Conservation (phyloP, 2,888 invertebrate species). For the Helleia helle region DNA sequence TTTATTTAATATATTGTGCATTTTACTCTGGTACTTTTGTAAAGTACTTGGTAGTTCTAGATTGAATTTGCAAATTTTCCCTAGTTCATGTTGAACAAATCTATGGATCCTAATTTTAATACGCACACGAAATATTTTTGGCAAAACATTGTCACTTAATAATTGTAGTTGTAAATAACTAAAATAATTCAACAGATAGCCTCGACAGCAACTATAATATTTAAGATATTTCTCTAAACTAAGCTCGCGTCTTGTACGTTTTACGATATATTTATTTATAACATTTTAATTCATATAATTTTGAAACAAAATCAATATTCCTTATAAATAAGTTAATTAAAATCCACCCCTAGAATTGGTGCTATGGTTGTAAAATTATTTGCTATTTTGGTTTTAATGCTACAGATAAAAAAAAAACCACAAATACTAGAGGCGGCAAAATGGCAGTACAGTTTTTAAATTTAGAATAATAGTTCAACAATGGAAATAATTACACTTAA, state of each 20-base stretch:
- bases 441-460: slow-evolving; percentile 5
- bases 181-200: not conserved
- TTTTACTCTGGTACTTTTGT: too few relatives aligned
- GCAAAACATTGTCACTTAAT: too few relatives aligned
- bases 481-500: too few relatives aligned
- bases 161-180: too few relatives aligned
- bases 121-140: too few relatives aligned
- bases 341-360: not conserved
- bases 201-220: not conserved
- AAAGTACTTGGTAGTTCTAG: too few relatives aligned
- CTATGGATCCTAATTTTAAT: too few relatives aligned
- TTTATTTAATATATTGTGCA: too few relatives aligned
- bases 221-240: slow-evolving; percentile 23
- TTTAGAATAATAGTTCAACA: slow-evolving; percentile 8
- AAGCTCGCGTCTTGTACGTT: slow-evolving; percentile 52
- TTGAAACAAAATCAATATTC: not conserved
- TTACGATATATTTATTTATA: slow-evolving; percentile 28
- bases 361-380: not conserved
- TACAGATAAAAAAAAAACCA: slow-evolving; percentile 4
- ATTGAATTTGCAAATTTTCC: too few relatives aligned
- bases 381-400: slow-evolving; percentile 2
- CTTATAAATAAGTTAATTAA: slow-evolving; percentile 1
- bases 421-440: slow-evolving; percentile 6
- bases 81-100: too few relatives aligned
- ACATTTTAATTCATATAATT: slow-evolving; percentile 8